Conservation (phyloP, 2,888 invertebrate species). For the Euproctis similis region DNA sequence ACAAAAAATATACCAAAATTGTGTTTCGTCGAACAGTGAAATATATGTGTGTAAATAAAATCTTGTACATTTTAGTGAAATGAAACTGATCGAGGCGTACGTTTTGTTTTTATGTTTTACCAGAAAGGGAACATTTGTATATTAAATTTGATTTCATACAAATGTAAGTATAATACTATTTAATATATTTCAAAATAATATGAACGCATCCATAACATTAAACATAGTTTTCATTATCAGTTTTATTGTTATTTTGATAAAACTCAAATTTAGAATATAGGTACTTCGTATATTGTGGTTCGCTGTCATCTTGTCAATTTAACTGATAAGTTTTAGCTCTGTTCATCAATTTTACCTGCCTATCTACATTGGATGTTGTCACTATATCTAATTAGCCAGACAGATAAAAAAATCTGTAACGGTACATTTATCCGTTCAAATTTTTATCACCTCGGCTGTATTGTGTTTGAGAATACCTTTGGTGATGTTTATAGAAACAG, state of each 20-base stretch:
- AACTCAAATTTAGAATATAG: too few species aligned
- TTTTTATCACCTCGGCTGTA: constrained; percentile 1
- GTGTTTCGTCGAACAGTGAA: constrained; percentile 36
- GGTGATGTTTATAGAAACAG: constrained; percentile 6
- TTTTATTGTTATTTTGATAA: constrained; percentile 9
- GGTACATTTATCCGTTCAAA: constrained; percentile 3
- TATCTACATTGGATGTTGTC: constrained; percentile 3
- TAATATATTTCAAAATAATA: too few species aligned
- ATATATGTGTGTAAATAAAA: constrained; percentile 26
- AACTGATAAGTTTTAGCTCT: constrained; percentile 5
- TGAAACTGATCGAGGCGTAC: constrained; percentile 48
- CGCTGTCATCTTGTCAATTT: constrained; percentile 3
- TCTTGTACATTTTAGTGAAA: constrained; percentile 44
- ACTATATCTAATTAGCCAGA: constrained; percentile 8
- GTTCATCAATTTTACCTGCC: constrained; percentile 9
- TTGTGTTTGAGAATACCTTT: constrained; percentile 2
- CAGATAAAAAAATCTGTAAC: constrained; percentile 14
- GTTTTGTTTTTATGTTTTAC: constrained; percentile 47
- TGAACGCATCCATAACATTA: not conserved
- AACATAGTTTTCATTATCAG: not conserved
- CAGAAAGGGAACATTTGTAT: constrained; percentile 32
- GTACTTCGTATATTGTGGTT: too few species aligned
- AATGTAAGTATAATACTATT: constrained; percentile 27
- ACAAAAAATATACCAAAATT: constrained; percentile 29
- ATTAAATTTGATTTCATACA: constrained; percentile 21